Conservation (phyloP, 2,797 vertebrate species). For the Vultur gryphus region DNA sequence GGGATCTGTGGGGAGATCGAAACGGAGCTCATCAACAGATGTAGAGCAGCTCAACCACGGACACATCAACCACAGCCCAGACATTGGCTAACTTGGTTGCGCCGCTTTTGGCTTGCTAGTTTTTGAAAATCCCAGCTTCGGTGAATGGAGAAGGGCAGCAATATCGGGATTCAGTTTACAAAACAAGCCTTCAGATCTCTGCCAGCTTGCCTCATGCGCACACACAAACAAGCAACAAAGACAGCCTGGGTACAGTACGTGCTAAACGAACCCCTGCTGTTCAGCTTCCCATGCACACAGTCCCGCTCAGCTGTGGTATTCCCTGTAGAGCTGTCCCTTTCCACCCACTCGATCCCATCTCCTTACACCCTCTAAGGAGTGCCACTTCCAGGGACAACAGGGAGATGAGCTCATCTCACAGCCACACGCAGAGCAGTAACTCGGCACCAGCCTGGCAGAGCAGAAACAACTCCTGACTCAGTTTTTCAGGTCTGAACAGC, state of each 20-base stretch:
- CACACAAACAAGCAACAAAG: too few species aligned
- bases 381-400: neutral
- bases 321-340: neutral
- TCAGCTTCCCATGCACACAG: neutral
- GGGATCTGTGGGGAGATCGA: slow-evolving; percentile 62
- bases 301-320: neutral
- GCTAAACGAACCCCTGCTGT: neutral
- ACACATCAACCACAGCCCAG: neutral
- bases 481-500: neutral
- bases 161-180: neutral
- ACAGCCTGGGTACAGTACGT: accelerated
- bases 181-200: neutral
- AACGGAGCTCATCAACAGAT: neutral
- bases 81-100: accelerated
- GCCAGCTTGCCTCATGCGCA: neutral
- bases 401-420: neutral
- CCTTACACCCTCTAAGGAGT: neutral
- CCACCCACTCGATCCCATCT: neutral
- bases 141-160: neutral
- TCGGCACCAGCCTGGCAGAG: neutral
- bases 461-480: neutral
- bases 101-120: accelerated
- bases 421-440: neutral
- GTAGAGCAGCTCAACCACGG: accelerated
- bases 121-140: neutral